These are phyloP conservation scores for Eristalinus aeneus DNA, from an alignment of 2,888 invertebrate genomes.

Conservation along the genomic window DNA sequence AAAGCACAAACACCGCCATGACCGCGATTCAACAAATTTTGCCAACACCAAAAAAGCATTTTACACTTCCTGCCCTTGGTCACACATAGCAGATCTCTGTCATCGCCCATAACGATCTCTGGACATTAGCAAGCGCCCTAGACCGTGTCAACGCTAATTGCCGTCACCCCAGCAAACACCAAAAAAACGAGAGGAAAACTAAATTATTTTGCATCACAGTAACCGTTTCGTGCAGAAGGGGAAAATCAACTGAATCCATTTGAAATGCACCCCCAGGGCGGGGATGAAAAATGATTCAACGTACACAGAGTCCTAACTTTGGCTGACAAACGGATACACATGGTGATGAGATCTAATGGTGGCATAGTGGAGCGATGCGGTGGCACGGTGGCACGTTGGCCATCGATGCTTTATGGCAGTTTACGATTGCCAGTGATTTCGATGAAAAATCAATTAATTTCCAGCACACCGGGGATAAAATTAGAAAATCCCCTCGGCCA, in stretches of 20 bases:
- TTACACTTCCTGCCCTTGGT: slow-evolving; percentile 24
- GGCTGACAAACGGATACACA: too few relatives aligned
- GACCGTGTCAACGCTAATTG: slow-evolving; percentile 22
- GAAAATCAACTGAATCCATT: not conserved
- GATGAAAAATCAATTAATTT: slow-evolving; percentile 70
- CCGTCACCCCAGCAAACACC: not conserved
- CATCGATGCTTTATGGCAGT: slow-evolving; percentile 28
- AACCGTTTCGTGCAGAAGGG: not conserved
- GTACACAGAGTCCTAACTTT: too few relatives aligned
- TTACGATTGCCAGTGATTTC: slow-evolving; percentile 47
- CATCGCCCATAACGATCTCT: slow-evolving; percentile 14
- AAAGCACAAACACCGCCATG: too few relatives aligned
- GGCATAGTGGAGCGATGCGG: not conserved
- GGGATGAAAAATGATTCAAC: too few relatives aligned
- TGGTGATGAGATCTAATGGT: too few relatives aligned
- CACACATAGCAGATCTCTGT: slow-evolving; percentile 7
- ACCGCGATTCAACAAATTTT: not conserved
- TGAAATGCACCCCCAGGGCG: too few relatives aligned
- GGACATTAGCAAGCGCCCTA: not conserved
- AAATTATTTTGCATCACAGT: not conserved
- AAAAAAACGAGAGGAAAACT: not conserved
- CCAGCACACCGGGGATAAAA: slow-evolving; percentile 41
- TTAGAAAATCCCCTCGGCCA: slow-evolving; percentile 46
- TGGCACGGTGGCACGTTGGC: not conserved
- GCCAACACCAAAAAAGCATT: not conserved